Base-by-base conservation (phyloP, 1,140 invertebrate genomes). In the Trichogramma pretiosum region DNA sequence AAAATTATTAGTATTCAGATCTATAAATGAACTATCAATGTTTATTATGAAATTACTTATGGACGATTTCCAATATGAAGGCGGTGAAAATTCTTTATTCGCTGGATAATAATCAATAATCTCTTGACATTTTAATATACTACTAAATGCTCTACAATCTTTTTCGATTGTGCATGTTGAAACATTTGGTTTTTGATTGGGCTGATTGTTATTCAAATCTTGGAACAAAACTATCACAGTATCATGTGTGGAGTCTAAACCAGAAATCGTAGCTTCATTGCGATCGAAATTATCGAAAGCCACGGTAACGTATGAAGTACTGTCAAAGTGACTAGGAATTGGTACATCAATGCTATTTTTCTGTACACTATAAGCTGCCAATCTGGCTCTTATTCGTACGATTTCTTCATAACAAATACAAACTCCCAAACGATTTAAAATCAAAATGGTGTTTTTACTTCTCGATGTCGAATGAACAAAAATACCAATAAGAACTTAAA, bases 201-300 rank as follows among this genome's bases (percentile, higher is more conserved):
- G 2, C 14, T 40, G 3, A 5, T 5, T 3, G 13, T 9, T 8
- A 11, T 3, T 34, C 19, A 4, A 21, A 33, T 22, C 11, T 33
- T 43, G 30, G 23, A 33, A 43, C 32, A 43, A 1, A 8, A 43
- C 30, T 1, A 28, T n/a, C 1, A 30, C 41, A 3, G 28, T 33
- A 22, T 43, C 41, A 21, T 43, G 41, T 9, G 24, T 33, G n/a
- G 28, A 21, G 16, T 22, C 23, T 4, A 43, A 14, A n/a, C 41
- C 41, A 13, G 41, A 33, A 14, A 43, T 43, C 5, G 17, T 43
- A 2, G 28, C 7, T 21, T 43, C 41, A 43, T 43, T 43, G 9
- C 18, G 19, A 21, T 43, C 30, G 13, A 43, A 32, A 33, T 43
- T 43, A 22, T 43, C 41, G 16, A 43, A 43, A 2, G 41, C 41